A percentile compares a stretch with the other conserved stretches of the same genome.
Conservation (phyloP, 1,140 invertebrate species). For the Aphidius gifuensis region DNA sequence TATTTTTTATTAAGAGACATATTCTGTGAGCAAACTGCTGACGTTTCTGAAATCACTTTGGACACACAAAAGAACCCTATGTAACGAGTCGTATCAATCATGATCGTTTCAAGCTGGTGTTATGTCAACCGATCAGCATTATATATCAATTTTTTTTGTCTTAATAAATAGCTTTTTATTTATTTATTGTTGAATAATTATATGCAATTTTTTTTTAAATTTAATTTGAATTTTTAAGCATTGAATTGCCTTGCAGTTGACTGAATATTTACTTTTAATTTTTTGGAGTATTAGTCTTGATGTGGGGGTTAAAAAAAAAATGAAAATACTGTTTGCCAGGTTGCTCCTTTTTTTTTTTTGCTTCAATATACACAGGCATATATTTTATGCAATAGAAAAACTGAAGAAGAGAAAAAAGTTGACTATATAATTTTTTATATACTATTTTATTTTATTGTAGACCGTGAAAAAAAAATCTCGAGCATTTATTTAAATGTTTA, state of each 20-base stretch:
- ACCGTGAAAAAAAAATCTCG: conserved; percentile 12
- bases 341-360: too few relatives aligned
- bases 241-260: conserved; percentile 4
- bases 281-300: conserved; percentile 17
- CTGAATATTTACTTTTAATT: conserved; percentile 21
- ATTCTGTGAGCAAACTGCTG: not conserved
- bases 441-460: conserved; percentile 17
- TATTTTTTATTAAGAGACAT: too few relatives aligned
- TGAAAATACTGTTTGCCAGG: not conserved
- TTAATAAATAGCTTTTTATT: not conserved
- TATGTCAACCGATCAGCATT: too few relatives aligned
- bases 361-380: too few relatives aligned
- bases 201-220: too few relatives aligned
- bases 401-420: conserved; percentile 2
- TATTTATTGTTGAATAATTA: too few relatives aligned
- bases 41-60: conserved; percentile 17
- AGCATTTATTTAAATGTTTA: conserved; percentile 38
- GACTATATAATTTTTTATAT: conserved; percentile 7
- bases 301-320: not conserved
- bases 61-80: not conserved
- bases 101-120: conserved; percentile 7
- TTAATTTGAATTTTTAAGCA: too few relatives aligned
- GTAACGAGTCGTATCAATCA: conserved; percentile 33
- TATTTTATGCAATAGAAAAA: conserved; percentile 6
- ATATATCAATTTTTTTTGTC: not conserved